phyloP scores from a whole-genome alignment of 2,113 vertebrate species.

The Dascyllus trimaculatus region DNA sequence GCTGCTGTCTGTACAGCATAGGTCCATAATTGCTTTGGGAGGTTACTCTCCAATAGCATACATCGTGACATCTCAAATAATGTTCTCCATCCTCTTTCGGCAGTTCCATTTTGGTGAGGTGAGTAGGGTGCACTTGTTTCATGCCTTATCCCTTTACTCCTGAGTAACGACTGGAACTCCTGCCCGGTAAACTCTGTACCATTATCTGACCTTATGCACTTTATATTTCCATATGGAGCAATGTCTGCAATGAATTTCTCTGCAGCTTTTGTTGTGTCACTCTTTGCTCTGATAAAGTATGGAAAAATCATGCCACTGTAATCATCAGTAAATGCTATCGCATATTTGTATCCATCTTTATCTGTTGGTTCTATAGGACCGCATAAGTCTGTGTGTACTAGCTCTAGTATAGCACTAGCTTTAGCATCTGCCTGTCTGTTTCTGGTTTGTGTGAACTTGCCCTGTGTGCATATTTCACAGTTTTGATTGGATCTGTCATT shows the following conservation, averaged over 20 bases:
- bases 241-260: neutral
- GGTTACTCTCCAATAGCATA: neutral
- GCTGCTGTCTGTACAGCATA: neutral
- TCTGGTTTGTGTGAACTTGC: too few relatives aligned
- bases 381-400: too few relatives aligned
- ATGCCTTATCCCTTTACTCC: slow-evolving; percentile 46
- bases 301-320: neutral
- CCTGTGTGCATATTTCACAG: slow-evolving; percentile 14
- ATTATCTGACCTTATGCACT: slow-evolving; percentile 29
- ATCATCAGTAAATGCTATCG: slow-evolving; percentile 6
- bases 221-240: slow-evolving; percentile 40
- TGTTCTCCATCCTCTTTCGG: slow-evolving; percentile 44
- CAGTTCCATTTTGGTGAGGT: slow-evolving; percentile 56
- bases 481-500: neutral
- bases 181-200: too few relatives aligned
- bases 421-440: too few relatives aligned
- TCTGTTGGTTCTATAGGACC: neutral
- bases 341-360: neutral
- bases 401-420: too few relatives aligned
- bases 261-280: too few relatives aligned
- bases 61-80: slow-evolving; percentile 28
- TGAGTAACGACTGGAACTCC: slow-evolving; percentile 36
- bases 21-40: slow-evolving; percentile 7
- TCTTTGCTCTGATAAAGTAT: too few relatives aligned
- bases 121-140: slow-evolving; percentile 47